Conservation (phyloP, 2,113 vertebrate genomes). For the Alethe diademata region DNA sequence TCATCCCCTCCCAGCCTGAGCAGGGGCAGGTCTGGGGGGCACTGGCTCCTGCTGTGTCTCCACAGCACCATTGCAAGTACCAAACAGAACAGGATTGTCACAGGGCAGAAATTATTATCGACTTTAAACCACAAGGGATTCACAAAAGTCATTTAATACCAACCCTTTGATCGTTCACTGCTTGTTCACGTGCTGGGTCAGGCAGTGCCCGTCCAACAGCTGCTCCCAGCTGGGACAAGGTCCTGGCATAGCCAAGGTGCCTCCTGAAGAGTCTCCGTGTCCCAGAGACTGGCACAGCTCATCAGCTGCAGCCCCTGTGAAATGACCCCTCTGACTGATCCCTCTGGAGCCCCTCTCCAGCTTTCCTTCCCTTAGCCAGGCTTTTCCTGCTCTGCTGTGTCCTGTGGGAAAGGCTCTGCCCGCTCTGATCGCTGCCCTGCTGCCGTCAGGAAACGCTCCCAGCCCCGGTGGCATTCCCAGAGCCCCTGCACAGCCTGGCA, state of each 20-base stretch:
- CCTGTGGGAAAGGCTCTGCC: neutral
- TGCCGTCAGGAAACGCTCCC: accelerated
- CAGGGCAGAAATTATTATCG: accelerated
- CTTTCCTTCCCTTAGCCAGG: neutral
- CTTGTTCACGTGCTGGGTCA: neutral
- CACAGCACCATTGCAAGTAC: accelerated
- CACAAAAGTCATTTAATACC: neutral
- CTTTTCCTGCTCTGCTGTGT: neutral
- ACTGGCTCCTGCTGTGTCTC: neutral
- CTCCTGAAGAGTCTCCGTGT: neutral
- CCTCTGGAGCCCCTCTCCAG: neutral
- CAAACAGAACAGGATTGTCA: neutral
- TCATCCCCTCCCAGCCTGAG: neutral
- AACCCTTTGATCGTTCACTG: neutral
- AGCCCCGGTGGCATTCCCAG: neutral
- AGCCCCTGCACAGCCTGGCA: neutral
- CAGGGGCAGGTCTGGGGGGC: neutral
- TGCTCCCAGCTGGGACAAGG: neutral
- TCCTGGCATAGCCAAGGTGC: neutral
- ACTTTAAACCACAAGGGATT: neutral
- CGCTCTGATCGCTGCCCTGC: accelerated
- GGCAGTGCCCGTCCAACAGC: neutral
- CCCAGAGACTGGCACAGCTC: accelerated
- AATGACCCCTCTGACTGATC: neutral
- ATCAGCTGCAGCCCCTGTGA: neutral